Base-by-base conservation (phyloP, 2,797 vertebrate species). In the Podarcis siculus region DNA sequence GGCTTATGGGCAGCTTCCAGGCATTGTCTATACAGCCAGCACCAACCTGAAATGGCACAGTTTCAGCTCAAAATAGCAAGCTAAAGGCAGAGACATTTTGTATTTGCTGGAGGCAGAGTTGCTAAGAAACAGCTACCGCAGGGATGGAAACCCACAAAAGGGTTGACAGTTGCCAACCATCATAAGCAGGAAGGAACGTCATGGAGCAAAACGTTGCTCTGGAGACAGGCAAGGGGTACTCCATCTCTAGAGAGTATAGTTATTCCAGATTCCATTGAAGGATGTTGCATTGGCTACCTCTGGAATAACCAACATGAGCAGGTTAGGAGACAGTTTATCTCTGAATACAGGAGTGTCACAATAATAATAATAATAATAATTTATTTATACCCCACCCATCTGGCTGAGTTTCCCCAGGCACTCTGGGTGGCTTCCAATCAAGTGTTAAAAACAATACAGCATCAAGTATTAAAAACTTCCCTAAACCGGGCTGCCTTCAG, bases 51-150 rank as follows among this genome's bases (percentile, higher is more conserved):
- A 94, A 89, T 92, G 91, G 89, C 87, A 86, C 90, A 8, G 0
- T 93, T 93, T 87, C 93, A 90, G 81, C 94, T 90, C n/a, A 84
- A 95, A 95, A 95, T 94, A 95, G 91, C 87, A 61, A 9, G 27
- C 90, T 90, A 91, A 88, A 89, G 94, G 93, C 93, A 95, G 93
- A 95, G 92, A 93, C 93, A 94, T 94, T 93, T 95, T 94, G 94
- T 89, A 94, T 94, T 92, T 91, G 88, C 92, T 93, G 87, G 94
- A 95, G 90, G 92, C 92, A 92, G 93, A 95, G 95, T 96, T 96
- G 95, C 95, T 95, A 95, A 96, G 95, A 91, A 95, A 96, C 95
- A 45, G 88, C 87, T 67, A 89, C 92, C 79, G 89, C 91, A 88
- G 93, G 90, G 94, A 94, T n/a, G 92, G 94, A 94, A 95, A 93